Evolutionary conservation across 2,888 invertebrate genomes (phyloP).

Genomic region (Meganola albula): DNA sequence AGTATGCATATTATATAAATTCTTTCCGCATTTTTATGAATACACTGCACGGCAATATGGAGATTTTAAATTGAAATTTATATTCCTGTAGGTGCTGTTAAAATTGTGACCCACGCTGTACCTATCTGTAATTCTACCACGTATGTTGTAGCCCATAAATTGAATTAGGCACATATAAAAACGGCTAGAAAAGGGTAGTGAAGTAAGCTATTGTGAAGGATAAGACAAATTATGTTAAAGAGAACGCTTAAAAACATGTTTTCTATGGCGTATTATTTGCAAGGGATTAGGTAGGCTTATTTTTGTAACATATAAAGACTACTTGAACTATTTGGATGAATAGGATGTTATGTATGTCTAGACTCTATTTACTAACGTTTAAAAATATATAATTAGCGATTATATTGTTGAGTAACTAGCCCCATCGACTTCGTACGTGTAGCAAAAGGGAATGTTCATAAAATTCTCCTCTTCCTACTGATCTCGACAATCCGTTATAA

Average conservation of each 20-base stretch:
- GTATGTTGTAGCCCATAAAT: constrained; percentile 10
- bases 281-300: too few relatives aligned
- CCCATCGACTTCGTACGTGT: too few relatives aligned
- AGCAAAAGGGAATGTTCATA: too few relatives aligned
- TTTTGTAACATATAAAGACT: too few relatives aligned
- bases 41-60: constrained; percentile 33
- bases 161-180: constrained; percentile 3
- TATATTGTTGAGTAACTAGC: too few relatives aligned
- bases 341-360: too few relatives aligned
- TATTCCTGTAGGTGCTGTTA: constrained; percentile 51
- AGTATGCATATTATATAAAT: constrained; percentile 22
- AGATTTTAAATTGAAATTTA: constrained; percentile 66
- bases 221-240: not conserved
- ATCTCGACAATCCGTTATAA: too few relatives aligned
- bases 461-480: too few relatives aligned
- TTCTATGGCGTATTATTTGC: not conserved
- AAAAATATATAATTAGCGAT: too few relatives aligned
- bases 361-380: too few relatives aligned
- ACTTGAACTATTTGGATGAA: too few relatives aligned
- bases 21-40: constrained; percentile 25
- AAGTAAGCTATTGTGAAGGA: too few relatives aligned
- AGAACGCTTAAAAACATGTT: not conserved
- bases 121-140: constrained; percentile 20
- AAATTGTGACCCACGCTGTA: constrained; percentile 34
- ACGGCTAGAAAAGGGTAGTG: constrained; percentile 2